These are phyloP conservation scores for Caenorhabditis parvicauda DNA, from an alignment of 2,888 invertebrate species.

Conservation along the genomic window DNA sequence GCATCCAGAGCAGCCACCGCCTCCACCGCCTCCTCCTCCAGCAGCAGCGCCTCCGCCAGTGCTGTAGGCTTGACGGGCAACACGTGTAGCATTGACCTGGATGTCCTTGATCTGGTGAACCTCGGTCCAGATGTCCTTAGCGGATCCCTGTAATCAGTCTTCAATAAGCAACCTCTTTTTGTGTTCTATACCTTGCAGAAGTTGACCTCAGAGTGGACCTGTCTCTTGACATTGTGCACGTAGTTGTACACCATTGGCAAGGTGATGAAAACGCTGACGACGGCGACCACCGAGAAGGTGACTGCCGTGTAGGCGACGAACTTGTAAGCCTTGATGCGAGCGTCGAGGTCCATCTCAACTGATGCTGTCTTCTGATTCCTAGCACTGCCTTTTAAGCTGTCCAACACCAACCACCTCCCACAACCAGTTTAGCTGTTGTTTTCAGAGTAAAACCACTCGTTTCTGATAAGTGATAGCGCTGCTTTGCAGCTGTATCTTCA, in stretches of 20 bases:
- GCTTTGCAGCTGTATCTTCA: too few species aligned
- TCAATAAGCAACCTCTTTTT: too few species aligned
- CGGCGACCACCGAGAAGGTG: conserved; percentile 53
- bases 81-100: conserved; percentile 40
- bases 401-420: too few species aligned
- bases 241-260: conserved; percentile 60
- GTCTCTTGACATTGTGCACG: conserved; percentile 50
- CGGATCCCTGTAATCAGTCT: conserved; percentile 55
- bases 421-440: too few species aligned
- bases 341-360: conserved; percentile 39
- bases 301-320: conserved; percentile 46
- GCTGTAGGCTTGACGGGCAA: conserved; percentile 49
- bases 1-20: conserved; percentile 35
- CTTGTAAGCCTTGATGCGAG: conserved; percentile 41
- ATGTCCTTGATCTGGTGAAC: conserved; percentile 53
- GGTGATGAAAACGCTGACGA: conserved; percentile 55
- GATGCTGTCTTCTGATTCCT: too few species aligned
- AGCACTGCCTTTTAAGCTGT: too few species aligned
- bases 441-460: too few species aligned
- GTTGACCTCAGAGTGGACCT: conserved; percentile 53
- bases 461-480: too few species aligned
- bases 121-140: conserved; percentile 61
- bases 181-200: conserved; percentile 58
- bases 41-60: too few species aligned
- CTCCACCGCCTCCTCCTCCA: conserved; percentile 17